These are phyloP conservation scores for Orius insidiosus DNA, from an alignment of 1,140 invertebrate species.

Conservation along the genomic window DNA sequence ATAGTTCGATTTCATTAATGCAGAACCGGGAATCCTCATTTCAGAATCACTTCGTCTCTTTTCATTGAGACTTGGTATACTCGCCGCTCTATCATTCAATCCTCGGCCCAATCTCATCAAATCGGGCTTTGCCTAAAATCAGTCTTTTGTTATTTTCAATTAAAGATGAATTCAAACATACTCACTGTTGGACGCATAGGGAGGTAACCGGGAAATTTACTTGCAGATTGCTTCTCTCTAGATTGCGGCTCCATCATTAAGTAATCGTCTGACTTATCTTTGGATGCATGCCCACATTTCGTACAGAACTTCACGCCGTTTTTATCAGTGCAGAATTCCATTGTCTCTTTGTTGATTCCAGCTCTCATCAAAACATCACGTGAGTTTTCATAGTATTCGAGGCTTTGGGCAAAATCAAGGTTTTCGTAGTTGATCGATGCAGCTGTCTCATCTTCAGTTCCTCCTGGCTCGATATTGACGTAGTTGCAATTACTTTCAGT, in stretches of 20 bases:
- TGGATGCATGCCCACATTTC: slow-evolving; percentile 41
- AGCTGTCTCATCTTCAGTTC: slow-evolving; percentile 5
- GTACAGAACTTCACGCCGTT: slow-evolving; percentile 30
- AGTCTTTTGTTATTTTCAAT: too few species aligned
- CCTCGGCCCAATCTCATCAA: slow-evolving; percentile 1
- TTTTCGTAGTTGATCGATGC: slow-evolving; percentile 47
- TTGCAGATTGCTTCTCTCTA: background rate
- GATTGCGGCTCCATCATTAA: slow-evolving; percentile 45
- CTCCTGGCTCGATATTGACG: slow-evolving; percentile 19
- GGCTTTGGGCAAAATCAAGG: slow-evolving; percentile 55
- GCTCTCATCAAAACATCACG: slow-evolving; percentile 44
- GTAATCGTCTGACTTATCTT: slow-evolving; percentile 35
- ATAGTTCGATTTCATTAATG: slow-evolving; percentile 26
- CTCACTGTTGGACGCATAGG: slow-evolving; percentile 18
- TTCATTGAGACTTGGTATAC: slow-evolving; percentile 42
- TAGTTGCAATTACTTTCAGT: slow-evolving; percentile 17
- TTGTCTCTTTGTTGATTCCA: slow-evolving; percentile 22
- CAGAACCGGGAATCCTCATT: slow-evolving; percentile 32
- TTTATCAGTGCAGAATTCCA: slow-evolving; percentile 12
- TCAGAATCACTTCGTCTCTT: slow-evolving; percentile 35
- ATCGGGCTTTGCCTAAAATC: background rate
- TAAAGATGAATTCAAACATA: too few species aligned
- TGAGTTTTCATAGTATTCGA: slow-evolving; percentile 60
- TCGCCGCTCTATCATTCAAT: slow-evolving; percentile 37
- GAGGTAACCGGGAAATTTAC: slow-evolving; percentile 18